Evolutionary conservation across 2,888 invertebrate genomes (phyloP).

Genomic region (Abscondita cerata): DNA sequence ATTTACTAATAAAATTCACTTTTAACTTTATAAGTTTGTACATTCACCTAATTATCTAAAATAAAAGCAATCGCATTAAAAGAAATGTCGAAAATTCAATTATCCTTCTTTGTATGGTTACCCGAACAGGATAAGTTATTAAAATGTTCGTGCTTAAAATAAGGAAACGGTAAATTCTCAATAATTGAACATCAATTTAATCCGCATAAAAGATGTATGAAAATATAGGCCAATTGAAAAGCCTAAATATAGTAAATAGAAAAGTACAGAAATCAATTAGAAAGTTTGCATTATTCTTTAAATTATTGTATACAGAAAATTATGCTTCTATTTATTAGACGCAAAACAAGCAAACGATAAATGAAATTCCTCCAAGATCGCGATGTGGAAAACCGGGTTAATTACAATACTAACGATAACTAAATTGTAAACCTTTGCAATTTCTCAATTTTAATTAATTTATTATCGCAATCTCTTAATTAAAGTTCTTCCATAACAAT

Average conservation of each 20-base stretch:
- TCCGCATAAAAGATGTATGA: background rate
- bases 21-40: no score
- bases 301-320: no score
- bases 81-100: no score
- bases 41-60: no score
- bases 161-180: background rate
- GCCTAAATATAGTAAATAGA: constrained; percentile 1
- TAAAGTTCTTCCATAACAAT: constrained; percentile 15
- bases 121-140: no score
- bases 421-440: background rate
- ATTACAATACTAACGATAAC: background rate
- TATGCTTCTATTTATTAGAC: no score
- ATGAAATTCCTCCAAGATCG: background rate
- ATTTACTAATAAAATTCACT: no score
- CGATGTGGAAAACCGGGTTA: background rate
- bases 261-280: constrained; percentile 6
- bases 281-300: constrained; percentile 16
- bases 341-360: no score
- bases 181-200: constrained; percentile 13
- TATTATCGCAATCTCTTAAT: constrained; percentile 17
- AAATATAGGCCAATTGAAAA: constrained; percentile 17
- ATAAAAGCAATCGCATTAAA: no score
- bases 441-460: constrained; percentile 18
- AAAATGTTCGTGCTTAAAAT: background rate
- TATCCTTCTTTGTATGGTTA: no score